These are phyloP conservation scores for Caranx melampygus DNA, from an alignment of 2,113 vertebrate genomes.

Conservation along the genomic window DNA sequence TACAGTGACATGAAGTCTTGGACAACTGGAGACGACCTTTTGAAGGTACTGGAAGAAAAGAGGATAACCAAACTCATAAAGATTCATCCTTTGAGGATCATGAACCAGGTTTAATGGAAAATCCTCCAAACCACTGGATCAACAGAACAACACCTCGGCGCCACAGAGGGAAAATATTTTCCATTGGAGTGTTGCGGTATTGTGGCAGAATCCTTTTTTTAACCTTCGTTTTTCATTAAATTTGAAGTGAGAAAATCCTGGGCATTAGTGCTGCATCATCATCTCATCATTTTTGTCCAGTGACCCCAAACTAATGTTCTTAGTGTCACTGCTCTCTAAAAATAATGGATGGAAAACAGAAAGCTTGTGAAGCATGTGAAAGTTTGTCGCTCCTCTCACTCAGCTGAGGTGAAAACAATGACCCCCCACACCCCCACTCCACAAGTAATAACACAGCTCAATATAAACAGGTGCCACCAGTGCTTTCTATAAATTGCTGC, in stretches of 20 bases:
- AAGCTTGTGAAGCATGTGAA: neutral
- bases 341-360: conserved; percentile 40
- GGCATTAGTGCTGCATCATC: conserved; percentile 53
- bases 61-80: too few species aligned
- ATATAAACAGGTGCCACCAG: conserved; percentile 6
- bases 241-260: conserved; percentile 46
- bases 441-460: neutral
- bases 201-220: conserved; percentile 32
- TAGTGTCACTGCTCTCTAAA: conserved; percentile 40
- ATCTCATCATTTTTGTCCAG: conserved; percentile 54
- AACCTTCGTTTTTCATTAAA: conserved; percentile 33
- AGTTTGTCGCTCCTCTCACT: neutral
- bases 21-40: too few species aligned
- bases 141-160: too few species aligned
- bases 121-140: too few species aligned
- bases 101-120: too few species aligned
- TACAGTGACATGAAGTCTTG: too few species aligned
- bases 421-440: neutral
- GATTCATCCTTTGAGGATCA: too few species aligned
- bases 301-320: conserved; percentile 64
- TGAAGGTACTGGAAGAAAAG: too few species aligned
- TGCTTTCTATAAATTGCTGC: neutral
- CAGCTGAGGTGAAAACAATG: conserved; percentile 7
- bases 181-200: neutral
- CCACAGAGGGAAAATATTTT: neutral